Conservation (phyloP, 2,888 invertebrate species). For the Thera obeliscata region DNA sequence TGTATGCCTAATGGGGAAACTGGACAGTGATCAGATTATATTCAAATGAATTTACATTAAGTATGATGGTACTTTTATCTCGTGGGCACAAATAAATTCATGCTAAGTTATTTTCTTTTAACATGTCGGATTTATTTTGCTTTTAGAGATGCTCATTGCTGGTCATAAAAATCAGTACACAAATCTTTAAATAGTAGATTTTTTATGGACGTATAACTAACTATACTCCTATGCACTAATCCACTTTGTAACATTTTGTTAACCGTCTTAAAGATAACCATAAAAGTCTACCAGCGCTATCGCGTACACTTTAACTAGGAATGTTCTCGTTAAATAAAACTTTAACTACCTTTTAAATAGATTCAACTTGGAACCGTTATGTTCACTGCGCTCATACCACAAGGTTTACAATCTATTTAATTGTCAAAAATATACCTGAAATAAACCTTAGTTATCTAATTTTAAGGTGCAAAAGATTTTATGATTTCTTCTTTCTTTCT, state of each 20-base stretch:
- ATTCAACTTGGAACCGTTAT: conserved; percentile 26
- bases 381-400: conserved; percentile 11
- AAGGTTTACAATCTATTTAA: conserved; percentile 16
- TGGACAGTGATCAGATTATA: conserved; percentile 3
- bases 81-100: too few relatives aligned
- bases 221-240: not conserved
- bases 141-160: too few relatives aligned
- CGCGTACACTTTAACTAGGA: conserved; percentile 25
- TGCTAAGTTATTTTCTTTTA: too few relatives aligned
- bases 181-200: not conserved
- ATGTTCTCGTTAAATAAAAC: conserved; percentile 28
- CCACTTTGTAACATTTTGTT: conserved; percentile 7
- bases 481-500: too few relatives aligned
- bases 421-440: not conserved
- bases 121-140: too few relatives aligned
- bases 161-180: not conserved
- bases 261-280: conserved; percentile 20
- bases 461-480: too few relatives aligned
- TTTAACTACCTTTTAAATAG: conserved; percentile 24
- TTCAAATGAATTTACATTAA: not conserved
- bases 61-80: not conserved
- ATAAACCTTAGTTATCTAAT: too few relatives aligned
- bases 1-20: conserved; percentile 26
- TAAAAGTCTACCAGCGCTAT: conserved; percentile 33
- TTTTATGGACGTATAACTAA: not conserved